Percentiles rank a stretch among this genome's conserved stretches.
Conservation (phyloP, 1,140 invertebrate genomes). For the Zophobas atratus region DNA sequence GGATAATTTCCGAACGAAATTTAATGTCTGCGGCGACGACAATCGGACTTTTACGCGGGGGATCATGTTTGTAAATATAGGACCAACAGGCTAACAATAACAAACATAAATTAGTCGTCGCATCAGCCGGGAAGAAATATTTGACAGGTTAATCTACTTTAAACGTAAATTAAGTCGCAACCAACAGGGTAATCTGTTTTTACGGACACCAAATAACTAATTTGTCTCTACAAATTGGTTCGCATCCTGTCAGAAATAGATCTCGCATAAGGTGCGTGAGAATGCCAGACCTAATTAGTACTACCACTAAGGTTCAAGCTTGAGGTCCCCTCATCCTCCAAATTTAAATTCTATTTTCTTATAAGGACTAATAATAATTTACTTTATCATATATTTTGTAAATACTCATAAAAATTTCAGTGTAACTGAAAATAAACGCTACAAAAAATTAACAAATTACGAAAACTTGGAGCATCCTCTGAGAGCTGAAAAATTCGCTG, state of each 20-base stretch:
- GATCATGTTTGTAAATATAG: constrained; percentile 18
- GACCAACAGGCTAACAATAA: constrained; percentile 21
- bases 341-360: too few relatives aligned
- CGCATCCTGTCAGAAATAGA: constrained; percentile 31
- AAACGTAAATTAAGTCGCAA: constrained; percentile 37
- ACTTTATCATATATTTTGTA: too few relatives aligned
- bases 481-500: constrained; percentile 16
- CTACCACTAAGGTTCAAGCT: background rate
- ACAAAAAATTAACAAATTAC: background rate
- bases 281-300: constrained; percentile 18
- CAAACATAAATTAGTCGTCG: constrained; percentile 32
- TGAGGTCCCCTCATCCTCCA: too few relatives aligned
- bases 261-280: constrained; percentile 21
- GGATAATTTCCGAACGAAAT: constrained; percentile 12
- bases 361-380: too few relatives aligned
- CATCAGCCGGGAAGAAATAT: constrained; percentile 29
- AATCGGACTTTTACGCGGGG: constrained; percentile 7
- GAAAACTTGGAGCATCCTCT: background rate
- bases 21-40: constrained; percentile 12
- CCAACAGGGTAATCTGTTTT: constrained; percentile 36
- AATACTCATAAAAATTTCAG: too few relatives aligned
- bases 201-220: constrained; percentile 35
- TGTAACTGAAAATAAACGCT: too few relatives aligned
- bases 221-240: constrained; percentile 41
- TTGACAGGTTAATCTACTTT: constrained; percentile 40